These are phyloP conservation scores for Ganaspis sp. DNA, from an alignment of 1,140 invertebrate genomes.

Conservation along the genomic window DNA sequence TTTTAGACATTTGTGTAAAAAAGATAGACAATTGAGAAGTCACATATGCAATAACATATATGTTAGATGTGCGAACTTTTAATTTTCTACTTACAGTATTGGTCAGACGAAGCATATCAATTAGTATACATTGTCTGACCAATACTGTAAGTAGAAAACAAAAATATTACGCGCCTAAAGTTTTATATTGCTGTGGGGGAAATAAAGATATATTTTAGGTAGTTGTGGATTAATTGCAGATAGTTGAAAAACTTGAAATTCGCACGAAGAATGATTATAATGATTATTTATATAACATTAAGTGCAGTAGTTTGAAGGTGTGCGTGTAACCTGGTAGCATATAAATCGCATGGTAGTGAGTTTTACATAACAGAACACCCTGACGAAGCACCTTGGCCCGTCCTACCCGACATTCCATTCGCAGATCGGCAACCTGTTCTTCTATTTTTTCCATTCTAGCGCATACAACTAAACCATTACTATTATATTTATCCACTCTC, in stretches of 20 bases:
- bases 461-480: not conserved
- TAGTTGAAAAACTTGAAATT: conserved; percentile 7
- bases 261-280: too few species aligned
- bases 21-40: too few species aligned
- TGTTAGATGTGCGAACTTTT: too few species aligned
- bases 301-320: not conserved
- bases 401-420: conserved; percentile 25
- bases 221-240: too few species aligned
- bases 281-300: not conserved
- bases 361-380: conserved; percentile 10
- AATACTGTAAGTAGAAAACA: too few species aligned
- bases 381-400: conserved; percentile 11
- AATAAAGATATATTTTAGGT: too few species aligned
- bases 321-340: conserved; percentile 13
- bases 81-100: too few species aligned
- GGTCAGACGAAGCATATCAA: too few species aligned
- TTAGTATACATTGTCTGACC: too few species aligned
- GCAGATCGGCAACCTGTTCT: conserved; percentile 9
- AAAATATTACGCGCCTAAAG: too few species aligned
- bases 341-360: not conserved
- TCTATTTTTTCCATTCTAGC: not conserved
- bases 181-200: not conserved
- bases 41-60: too few species aligned
- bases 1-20: too few species aligned
- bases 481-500: not conserved